These are phyloP conservation scores for Xiphophorus maculatus DNA, from an alignment of 2,113 vertebrate genomes.

Conservation along the genomic window DNA sequence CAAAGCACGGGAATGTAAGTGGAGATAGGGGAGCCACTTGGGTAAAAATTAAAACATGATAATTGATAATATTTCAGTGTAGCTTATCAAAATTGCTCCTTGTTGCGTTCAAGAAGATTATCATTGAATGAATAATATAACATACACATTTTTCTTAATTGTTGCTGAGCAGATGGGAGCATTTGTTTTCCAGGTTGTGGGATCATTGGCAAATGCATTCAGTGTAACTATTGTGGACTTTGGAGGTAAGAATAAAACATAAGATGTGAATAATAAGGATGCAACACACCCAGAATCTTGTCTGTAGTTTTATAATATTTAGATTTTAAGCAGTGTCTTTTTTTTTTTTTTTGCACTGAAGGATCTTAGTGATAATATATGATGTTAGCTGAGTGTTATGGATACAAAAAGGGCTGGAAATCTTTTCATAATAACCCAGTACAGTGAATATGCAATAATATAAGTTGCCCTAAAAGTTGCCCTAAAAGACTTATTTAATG, in stretches of 20 bases:
- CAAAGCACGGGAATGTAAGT: conserved; percentile 66
- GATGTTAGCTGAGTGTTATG: background rate
- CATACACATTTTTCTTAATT: conserved; percentile 41
- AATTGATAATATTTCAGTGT: conserved; percentile 77
- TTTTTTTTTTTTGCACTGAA: background rate
- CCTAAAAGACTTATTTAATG: too few species aligned
- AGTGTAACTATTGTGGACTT: conserved; percentile 10
- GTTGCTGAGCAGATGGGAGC: conserved; percentile 27
- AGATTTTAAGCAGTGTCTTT: conserved; percentile 3
- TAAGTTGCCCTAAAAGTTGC: too few species aligned
- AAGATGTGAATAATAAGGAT: background rate
- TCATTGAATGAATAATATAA: conserved; percentile 65
- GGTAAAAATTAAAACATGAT: conserved; percentile 75
- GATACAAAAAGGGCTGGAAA: background rate
- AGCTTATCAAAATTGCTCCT: conserved; percentile 60
- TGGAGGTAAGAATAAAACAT: conserved; percentile 2
- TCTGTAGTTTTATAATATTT: background rate
- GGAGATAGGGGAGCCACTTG: conserved; percentile 69
- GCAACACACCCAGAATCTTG: background rate
- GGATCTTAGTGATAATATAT: background rate
- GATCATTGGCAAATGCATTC: conserved; percentile 1
- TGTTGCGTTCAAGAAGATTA: conserved; percentile 60
- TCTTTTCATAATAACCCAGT: background rate
- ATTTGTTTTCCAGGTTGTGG: background rate
- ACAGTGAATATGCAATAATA: background rate